Evolutionary conservation across 2,888 invertebrate species (phyloP).

Genomic region (Mellilla xanthometata): DNA sequence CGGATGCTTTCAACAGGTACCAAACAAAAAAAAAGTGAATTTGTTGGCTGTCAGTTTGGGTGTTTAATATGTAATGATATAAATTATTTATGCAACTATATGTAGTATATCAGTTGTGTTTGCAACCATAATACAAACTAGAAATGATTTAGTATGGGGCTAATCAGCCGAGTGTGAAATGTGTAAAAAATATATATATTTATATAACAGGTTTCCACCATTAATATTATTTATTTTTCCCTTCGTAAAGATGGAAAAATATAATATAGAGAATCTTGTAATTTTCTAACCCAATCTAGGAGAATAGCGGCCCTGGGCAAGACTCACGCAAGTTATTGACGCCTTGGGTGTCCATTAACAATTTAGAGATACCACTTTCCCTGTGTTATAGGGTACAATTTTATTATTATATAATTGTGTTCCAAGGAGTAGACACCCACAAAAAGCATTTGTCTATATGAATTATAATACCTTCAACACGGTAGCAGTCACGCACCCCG

Average conservation of each 20-base stretch:
- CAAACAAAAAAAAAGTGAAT: no score
- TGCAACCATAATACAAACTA: no score
- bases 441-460: conserved; percentile 26
- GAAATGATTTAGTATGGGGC: no score
- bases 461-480: conserved; percentile 38
- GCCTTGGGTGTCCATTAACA: conserved; percentile 44
- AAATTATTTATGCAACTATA: no score
- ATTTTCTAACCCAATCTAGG: no score
- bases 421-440: background rate
- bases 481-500: conserved; percentile 48
- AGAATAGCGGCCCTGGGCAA: conserved; percentile 43
- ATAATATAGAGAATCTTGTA: conserved; percentile 40
- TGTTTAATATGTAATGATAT: no score
- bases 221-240: conserved; percentile 37
- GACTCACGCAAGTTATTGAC: conserved; percentile 45
- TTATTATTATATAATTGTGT: conserved; percentile 15
- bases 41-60: no score
- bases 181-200: no score
- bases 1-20: background rate
- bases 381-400: conserved; percentile 29
- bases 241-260: no score
- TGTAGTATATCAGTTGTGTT: no score
- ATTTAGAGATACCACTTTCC: conserved; percentile 40
- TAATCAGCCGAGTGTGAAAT: no score
- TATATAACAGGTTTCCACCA: no score